Evolutionary conservation across 2,888 invertebrate species (phyloP).

Genomic region (Drosophila recens): DNA sequence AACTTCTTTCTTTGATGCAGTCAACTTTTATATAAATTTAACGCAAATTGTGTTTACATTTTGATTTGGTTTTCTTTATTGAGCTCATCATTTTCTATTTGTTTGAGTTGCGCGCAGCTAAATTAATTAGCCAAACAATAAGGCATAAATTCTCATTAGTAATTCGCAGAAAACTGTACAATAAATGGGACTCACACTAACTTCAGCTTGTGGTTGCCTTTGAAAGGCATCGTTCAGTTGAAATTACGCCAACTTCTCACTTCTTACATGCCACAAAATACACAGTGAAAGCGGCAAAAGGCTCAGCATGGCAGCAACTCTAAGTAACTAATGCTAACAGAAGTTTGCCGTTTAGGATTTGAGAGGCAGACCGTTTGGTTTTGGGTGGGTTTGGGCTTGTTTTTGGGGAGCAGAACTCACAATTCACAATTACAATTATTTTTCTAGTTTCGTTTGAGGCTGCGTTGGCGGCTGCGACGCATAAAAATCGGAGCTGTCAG

Average conservation of each 20-base stretch:
- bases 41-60: conserved; percentile 5
- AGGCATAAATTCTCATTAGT: conserved; percentile 67
- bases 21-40: background rate
- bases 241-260: conserved; percentile 1
- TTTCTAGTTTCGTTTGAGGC: conserved; percentile 50
- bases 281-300: background rate
- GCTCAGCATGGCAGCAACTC: conserved; percentile 3
- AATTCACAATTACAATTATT: conserved; percentile 76
- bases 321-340: conserved; percentile 16
- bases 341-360: conserved; percentile 23
- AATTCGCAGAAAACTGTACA: conserved; percentile 21
- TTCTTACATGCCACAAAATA: conserved; percentile 9
- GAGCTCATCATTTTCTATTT: conserved; percentile 18
- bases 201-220: background rate
- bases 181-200: conserved; percentile 36
- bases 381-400: background rate
- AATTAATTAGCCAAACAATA: conserved; percentile 36
- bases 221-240: conserved; percentile 3
- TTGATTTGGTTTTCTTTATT: conserved; percentile 14
- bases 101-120: conserved; percentile 12
- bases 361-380: background rate
- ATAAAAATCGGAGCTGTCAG: conserved; percentile 79
- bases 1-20: background rate
- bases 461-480: conserved; percentile 49
- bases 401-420: conserved; percentile 19